Conservation (phyloP, 92 coral and sea anemone species). For the Zoanthus solanderi region DNA sequence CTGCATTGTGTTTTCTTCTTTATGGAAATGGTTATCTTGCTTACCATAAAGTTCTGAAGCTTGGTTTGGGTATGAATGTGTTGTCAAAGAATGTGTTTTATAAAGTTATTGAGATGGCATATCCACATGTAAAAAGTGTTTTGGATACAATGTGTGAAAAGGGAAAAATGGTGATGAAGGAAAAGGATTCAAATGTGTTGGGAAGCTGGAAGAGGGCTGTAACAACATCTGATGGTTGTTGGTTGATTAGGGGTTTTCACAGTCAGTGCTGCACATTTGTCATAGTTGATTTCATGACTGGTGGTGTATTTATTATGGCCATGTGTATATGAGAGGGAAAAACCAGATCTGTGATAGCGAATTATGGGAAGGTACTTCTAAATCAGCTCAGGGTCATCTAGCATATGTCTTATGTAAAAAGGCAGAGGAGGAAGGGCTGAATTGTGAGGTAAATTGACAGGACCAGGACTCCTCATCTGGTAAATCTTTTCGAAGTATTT, state of each 20-base stretch:
- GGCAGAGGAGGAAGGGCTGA: conserved; percentile 5
- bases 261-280: conserved; percentile 33
- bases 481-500: background rate
- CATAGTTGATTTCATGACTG: conserved; percentile 12
- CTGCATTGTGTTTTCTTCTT: background rate
- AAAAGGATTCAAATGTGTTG: conserved; percentile 5
- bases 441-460: conserved; percentile 3
- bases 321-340: background rate
- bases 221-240: conserved; percentile 50
- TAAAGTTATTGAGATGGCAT: conserved; percentile 34
- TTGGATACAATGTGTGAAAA: conserved; percentile 42
- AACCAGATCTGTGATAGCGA: background rate
- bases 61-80: conserved; percentile 46
- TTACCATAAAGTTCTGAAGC: conserved; percentile 38
- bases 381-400: background rate
- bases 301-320: conserved; percentile 3
- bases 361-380: background rate
- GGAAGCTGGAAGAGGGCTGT: conserved; percentile 50
- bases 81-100: conserved; percentile 25
- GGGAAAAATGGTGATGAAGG: conserved; percentile 48
- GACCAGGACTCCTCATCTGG: conserved; percentile 4
- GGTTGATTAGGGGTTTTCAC: conserved; percentile 48
- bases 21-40: conserved; percentile 36
- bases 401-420: background rate
- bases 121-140: conserved; percentile 47